These are phyloP conservation scores for Pelochelys cantorii DNA, from an alignment of 2,797 vertebrate species.

Conservation along the genomic window DNA sequence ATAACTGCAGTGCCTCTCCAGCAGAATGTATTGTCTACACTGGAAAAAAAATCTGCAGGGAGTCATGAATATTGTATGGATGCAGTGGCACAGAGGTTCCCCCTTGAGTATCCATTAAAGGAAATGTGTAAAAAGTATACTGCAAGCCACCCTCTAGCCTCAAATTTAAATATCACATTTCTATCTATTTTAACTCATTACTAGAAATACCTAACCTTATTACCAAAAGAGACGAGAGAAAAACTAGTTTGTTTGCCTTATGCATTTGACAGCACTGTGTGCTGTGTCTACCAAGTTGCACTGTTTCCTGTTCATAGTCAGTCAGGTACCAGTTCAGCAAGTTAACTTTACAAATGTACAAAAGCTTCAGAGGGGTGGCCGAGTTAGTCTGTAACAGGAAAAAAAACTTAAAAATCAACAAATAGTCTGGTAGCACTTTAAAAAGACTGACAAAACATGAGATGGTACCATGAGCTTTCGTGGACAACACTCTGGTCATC, in stretches of 20 bases:
- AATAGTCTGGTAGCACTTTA: too few species aligned
- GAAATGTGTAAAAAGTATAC: neutral
- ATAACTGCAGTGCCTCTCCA: too few species aligned
- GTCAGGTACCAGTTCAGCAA: neutral
- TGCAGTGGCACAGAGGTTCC: too few species aligned
- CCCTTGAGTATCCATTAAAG: neutral
- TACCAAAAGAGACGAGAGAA: neutral
- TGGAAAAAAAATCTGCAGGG: too few species aligned
- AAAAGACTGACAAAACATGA: too few species aligned
- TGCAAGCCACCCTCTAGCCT: neutral
- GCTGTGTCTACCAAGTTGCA: neutral
- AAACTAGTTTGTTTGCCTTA: neutral
- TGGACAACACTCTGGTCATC: too few species aligned
- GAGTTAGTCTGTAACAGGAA: too few species aligned
- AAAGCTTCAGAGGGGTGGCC: too few species aligned
- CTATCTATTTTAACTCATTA: neutral
- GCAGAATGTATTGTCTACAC: too few species aligned
- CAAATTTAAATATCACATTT: neutral
- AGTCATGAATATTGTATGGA: too few species aligned
- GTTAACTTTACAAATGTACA: neutral
- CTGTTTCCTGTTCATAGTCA: neutral
- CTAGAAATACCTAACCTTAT: neutral
- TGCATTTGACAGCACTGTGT: neutral
- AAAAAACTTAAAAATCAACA: too few species aligned
- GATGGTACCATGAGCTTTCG: too few species aligned